Percentiles rank a stretch among this genome's conserved stretches.
Evolutionary conservation across 2,888 invertebrate species (phyloP).

Genomic region (Ceraclea dissimilis): DNA sequence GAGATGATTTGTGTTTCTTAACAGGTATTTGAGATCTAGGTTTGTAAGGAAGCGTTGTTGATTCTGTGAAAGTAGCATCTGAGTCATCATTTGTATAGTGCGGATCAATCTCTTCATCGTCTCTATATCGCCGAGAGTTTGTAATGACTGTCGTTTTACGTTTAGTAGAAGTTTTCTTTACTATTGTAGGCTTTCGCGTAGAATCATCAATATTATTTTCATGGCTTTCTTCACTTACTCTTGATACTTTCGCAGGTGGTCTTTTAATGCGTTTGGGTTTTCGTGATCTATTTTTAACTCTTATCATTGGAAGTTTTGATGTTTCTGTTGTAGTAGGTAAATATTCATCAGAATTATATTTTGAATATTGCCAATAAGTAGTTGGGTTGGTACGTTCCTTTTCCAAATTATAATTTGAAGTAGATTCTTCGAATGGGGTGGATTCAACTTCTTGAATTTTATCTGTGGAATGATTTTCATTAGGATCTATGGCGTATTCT

Average conservation of each 20-base stretch:
- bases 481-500: neutral
- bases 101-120: neutral
- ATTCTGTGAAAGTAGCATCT: neutral
- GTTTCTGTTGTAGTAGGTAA: neutral
- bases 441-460: no score
- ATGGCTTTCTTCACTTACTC: neutral
- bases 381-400: no score
- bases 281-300: slow-evolving; percentile 26
- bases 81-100: neutral
- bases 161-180: slow-evolving; percentile 30
- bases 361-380: neutral
- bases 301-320: slow-evolving; percentile 16
- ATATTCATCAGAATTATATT: neutral
- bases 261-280: neutral
- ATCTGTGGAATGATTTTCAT: no score
- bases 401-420: no score
- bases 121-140: slow-evolving; percentile 32
- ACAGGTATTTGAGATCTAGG: neutral
- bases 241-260: slow-evolving; percentile 27
- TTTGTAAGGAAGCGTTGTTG: neutral
- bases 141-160: slow-evolving; percentile 42
- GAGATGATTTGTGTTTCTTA: neutral
- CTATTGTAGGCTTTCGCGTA: slow-evolving; percentile 20
- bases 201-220: slow-evolving; percentile 4
- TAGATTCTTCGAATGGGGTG: no score